phyloP scores from a whole-genome alignment of 2,113 vertebrate species.

The Hepsetus odoe region DNA sequence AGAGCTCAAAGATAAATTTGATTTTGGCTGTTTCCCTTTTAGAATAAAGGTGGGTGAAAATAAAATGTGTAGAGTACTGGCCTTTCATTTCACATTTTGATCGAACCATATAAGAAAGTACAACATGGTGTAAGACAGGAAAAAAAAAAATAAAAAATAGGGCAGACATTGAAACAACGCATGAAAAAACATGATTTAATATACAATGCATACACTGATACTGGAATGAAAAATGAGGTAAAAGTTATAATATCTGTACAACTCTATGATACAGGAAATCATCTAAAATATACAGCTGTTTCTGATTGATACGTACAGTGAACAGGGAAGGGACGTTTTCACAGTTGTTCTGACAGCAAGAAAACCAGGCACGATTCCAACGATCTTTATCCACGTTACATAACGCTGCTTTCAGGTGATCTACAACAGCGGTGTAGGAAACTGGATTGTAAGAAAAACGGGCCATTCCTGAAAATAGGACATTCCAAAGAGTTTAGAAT shows the following conservation, averaged over 20 bases:
- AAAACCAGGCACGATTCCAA: slow-evolving; percentile 45
- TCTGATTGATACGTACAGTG: slow-evolving; percentile 54
- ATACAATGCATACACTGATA: slow-evolving; percentile 62
- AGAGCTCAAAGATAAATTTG: background rate
- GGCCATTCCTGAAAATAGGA: slow-evolving; percentile 35
- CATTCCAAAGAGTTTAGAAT: slow-evolving; percentile 24
- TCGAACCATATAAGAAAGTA: background rate
- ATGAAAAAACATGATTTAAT: slow-evolving; percentile 54
- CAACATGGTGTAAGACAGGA: slow-evolving; percentile 11
- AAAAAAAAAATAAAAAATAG: slow-evolving; percentile 15
- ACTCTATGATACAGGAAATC: slow-evolving; percentile 57
- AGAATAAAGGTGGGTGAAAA: background rate
- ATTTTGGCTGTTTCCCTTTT: background rate
- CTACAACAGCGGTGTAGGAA: slow-evolving; percentile 16
- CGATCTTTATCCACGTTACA: slow-evolving; percentile 23
- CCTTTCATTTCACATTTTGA: slow-evolving; percentile 1
- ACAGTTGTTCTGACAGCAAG: slow-evolving; percentile 43
- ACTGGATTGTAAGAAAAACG: background rate
- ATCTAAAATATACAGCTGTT: slow-evolving; percentile 52
- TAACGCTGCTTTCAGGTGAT: slow-evolving; percentile 33
- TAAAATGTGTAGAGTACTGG: background rate
- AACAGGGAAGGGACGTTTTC: slow-evolving; percentile 46
- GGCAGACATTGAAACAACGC: slow-evolving; percentile 52
- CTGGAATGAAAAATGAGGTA: slow-evolving; percentile 65
- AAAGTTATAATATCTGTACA: slow-evolving; percentile 67